Evolutionary conservation across 2,113 vertebrate species (phyloP), one percentile per base, ranked within the genome.

Genomic region (Acrocephalus arundinaceus): DNA sequence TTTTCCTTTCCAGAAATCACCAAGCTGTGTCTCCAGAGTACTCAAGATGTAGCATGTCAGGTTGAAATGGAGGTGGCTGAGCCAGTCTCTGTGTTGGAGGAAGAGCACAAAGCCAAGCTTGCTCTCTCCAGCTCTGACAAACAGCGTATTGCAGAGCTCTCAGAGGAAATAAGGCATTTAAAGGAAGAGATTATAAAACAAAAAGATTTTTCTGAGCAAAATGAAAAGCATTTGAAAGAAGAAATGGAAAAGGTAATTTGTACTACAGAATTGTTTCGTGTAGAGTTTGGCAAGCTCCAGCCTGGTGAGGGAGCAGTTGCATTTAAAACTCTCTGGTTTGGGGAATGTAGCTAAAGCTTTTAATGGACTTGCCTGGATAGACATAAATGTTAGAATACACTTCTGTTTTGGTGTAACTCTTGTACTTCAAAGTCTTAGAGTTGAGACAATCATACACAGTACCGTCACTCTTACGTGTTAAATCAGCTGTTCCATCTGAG

Each of bases 21-120:
- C 24, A 97, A 45, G 66, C 54, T 98, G 18, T 95, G 37, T 28
- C 88, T 98, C 18, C 97, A 95, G 78, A 90, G 85, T 15, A 96
- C 77, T 30, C 95, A 96, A 55, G 98, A 98, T 5, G 87, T 87
- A 25, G 98, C 97, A 4, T 54, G 48, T 27, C 98, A 98, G 71
- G 97, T 98, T 33, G 98, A 99, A 91, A 57, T 89, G 5, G 98
- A 98, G 85, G 97, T 98, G 52, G 96, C 97, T 13, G 97, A 98
- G 62, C 93, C 55, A 70, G 81, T 95, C 52, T 94, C 96, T 96
- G 80, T 61, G 78, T 81, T 98, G 93, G 98, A 97, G 75, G 97
- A 98, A 43, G 98, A 98, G 71, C 96, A 98, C 65, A 97, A 97
- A 80, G 85, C 93, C 33, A 97, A 90, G 27, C 92, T 97, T 5